Evolutionary conservation across 2,113 vertebrate species (phyloP).

Genomic region (Esox niger): DNA sequence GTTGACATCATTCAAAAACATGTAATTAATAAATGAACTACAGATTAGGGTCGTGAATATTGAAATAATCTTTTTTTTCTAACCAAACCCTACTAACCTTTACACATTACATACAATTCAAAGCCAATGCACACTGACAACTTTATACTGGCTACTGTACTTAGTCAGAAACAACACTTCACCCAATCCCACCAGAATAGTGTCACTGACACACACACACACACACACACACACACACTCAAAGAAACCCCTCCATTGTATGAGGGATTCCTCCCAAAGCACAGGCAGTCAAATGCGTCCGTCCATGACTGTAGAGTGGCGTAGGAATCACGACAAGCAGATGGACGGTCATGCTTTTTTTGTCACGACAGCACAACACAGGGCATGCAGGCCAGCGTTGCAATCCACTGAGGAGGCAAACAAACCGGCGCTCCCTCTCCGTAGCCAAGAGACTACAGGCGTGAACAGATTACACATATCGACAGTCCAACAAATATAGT

Average conservation of each 20-base stretch:
- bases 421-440: too few relatives aligned
- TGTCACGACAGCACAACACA: background rate
- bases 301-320: background rate
- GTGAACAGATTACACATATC: background rate
- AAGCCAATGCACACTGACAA: background rate
- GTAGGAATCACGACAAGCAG: background rate
- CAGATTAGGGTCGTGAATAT: too few relatives aligned
- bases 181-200: background rate
- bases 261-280: background rate
- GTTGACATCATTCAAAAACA: too few relatives aligned
- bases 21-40: too few relatives aligned
- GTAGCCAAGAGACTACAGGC: background rate
- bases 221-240: constrained; percentile 1
- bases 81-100: too few relatives aligned
- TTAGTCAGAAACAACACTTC: background rate
- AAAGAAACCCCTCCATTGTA: background rate
- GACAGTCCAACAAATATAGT: background rate
- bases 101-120: too few relatives aligned
- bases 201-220: background rate
- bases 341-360: constrained; percentile 8
- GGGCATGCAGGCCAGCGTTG: background rate
- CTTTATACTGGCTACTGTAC: background rate
- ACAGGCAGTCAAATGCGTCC: background rate
- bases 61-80: too few relatives aligned
- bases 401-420: background rate